Conservation (phyloP, 64 coral and sea anemone species). For the Astreopora myriophthalma region DNA sequence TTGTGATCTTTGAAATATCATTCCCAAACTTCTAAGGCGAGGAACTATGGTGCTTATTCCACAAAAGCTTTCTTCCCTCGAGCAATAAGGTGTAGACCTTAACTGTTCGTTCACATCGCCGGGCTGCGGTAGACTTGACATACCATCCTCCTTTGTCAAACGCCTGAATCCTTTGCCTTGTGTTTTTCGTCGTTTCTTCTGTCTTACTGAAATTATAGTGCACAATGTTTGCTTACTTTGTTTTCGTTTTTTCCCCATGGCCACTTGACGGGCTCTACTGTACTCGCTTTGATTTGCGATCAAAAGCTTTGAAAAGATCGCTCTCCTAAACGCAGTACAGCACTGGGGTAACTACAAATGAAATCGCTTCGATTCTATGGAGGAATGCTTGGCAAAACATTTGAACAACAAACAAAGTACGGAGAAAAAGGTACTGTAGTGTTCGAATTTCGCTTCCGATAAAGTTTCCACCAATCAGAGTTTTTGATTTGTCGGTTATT, state of each 20-base stretch:
- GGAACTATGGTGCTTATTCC: not conserved
- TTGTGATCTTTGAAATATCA: not conserved
- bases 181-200: conserved; percentile 12
- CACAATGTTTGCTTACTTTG: conserved; percentile 1
- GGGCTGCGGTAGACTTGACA: not conserved
- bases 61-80: not conserved
- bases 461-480: conserved; percentile 17
- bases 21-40: not conserved
- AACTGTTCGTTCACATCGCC: not conserved
- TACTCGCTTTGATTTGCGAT: not conserved
- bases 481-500: not conserved
- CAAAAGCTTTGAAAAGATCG: no score
- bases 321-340: no score
- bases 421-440: not conserved
- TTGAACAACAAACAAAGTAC: no score
- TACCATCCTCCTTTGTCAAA: not conserved
- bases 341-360: no score
- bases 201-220: not conserved
- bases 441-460: conserved; percentile 17
- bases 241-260: conserved; percentile 25
- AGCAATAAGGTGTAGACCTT: not conserved
- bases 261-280: not conserved
- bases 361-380: no score
- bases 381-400: no score
- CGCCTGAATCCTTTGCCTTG: not conserved